A percentile compares a stretch with the other conserved stretches of the same genome.
phyloP scores from a whole-genome alignment of 2,888 invertebrate genomes.

The Thera obeliscata region DNA sequence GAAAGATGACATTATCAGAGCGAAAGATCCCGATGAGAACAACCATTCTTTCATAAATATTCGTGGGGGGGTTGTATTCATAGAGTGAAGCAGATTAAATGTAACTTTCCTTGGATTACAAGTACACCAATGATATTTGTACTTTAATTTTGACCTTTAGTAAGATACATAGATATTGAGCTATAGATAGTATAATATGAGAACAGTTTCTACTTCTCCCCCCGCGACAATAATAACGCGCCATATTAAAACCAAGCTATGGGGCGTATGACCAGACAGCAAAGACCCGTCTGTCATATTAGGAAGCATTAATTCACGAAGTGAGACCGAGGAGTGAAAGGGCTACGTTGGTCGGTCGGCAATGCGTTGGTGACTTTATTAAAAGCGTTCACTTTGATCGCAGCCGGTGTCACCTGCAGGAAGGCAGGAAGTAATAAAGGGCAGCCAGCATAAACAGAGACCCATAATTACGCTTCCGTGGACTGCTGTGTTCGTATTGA shows the following conservation, averaged over 20 bases:
- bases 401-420: slow-evolving; percentile 69
- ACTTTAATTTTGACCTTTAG: too few relatives aligned
- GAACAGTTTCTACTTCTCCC: too few relatives aligned
- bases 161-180: too few relatives aligned
- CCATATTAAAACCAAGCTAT: slow-evolving; percentile 38
- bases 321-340: slow-evolving; percentile 23
- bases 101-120: too few relatives aligned
- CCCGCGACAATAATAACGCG: too few relatives aligned
- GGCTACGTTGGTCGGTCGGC: slow-evolving; percentile 31
- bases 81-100: too few relatives aligned
- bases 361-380: slow-evolving; percentile 68
- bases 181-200: too few relatives aligned
- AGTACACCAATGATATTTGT: too few relatives aligned
- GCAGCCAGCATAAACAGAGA: slow-evolving; percentile 59
- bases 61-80: too few relatives aligned
- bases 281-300: slow-evolving; percentile 30
- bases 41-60: too few relatives aligned
- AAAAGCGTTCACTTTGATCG: slow-evolving; percentile 81
- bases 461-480: slow-evolving; percentile 66
- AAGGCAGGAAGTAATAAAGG: slow-evolving; percentile 70
- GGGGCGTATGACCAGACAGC: slow-evolving; percentile 25
- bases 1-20: too few relatives aligned
- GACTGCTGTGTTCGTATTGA: slow-evolving; percentile 55
- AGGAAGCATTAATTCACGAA: slow-evolving; percentile 29
- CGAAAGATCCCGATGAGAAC: too few relatives aligned